These are phyloP conservation scores for Tautogolabrus adspersus DNA, from an alignment of 2,113 vertebrate species.

Conservation along the genomic window DNA sequence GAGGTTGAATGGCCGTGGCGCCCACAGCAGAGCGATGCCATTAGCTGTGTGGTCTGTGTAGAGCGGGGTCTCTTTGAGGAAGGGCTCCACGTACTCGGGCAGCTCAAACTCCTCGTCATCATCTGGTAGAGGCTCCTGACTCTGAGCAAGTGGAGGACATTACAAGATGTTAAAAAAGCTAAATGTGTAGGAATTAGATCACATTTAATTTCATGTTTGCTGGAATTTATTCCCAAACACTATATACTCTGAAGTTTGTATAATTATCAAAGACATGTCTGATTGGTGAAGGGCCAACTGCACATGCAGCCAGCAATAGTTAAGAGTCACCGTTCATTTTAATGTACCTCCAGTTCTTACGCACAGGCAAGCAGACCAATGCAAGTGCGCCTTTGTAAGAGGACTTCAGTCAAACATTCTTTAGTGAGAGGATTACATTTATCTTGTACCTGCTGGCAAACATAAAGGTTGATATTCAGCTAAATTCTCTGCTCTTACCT, in stretches of 20 bases:
- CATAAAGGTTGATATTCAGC: background rate
- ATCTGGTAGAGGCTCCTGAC: slow-evolving; percentile 96
- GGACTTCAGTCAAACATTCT: slow-evolving; percentile 1
- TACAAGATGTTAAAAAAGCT: background rate
- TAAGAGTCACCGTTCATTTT: slow-evolving; percentile 55
- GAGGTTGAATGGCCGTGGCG: slow-evolving; percentile 95
- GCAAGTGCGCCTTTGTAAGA: slow-evolving; percentile 76
- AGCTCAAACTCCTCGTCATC: slow-evolving; percentile 99
- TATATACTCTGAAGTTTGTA: too few species aligned
- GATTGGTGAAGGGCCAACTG: slow-evolving; percentile 39
- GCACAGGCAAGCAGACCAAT: slow-evolving; percentile 70
- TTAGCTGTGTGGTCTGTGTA: slow-evolving; percentile 99
- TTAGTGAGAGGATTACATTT: fast-evolving
- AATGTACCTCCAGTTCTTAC: slow-evolving; percentile 72
- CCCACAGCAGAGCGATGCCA: slow-evolving; percentile 98
- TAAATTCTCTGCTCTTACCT: slow-evolving; percentile 83
- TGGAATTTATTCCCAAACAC: too few species aligned
- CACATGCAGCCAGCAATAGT: slow-evolving; percentile 55
- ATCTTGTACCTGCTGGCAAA: background rate
- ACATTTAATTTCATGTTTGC: too few species aligned
- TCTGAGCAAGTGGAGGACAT: slow-evolving; percentile 76
- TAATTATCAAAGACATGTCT: slow-evolving; percentile 25
- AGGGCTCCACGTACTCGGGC: slow-evolving; percentile 95
- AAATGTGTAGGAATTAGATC: too few species aligned
- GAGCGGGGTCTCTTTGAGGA: slow-evolving; percentile 96